A percentile compares a stretch with the other conserved stretches of the same genome.
phyloP scores from a whole-genome alignment of 2,797 vertebrate species.

The Thamnophis elegans region DNA sequence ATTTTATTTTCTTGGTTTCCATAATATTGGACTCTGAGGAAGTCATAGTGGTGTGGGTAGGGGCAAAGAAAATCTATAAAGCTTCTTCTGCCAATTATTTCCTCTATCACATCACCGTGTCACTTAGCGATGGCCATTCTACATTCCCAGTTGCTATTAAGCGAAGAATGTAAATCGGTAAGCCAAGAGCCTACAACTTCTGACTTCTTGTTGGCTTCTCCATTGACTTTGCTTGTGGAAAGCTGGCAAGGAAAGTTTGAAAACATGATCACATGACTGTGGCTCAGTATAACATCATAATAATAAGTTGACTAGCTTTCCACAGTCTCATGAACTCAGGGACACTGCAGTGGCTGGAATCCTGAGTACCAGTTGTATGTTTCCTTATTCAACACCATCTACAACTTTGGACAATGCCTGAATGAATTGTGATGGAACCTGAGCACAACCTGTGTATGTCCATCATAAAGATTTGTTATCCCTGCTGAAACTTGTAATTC shows the following conservation, averaged over 20 bases:
- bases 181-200: background rate
- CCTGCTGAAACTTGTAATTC: background rate
- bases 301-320: background rate
- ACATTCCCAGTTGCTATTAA: background rate
- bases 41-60: background rate
- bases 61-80: background rate
- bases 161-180: background rate
- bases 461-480: background rate
- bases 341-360: background rate
- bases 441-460: background rate
- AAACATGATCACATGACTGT: background rate
- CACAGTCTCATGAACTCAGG: background rate
- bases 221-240: background rate
- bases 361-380: background rate
- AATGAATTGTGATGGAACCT: background rate
- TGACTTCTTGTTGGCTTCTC: background rate
- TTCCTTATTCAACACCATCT: background rate
- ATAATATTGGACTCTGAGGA: background rate
- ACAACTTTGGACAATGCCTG: background rate
- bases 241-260: background rate
- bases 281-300: background rate
- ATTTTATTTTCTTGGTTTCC: background rate
- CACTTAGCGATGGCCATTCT: background rate
- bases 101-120: background rate
- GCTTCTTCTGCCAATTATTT: background rate